Base-by-base conservation (phyloP, 2,888 invertebrate genomes). In the Drosophila tanythrix region DNA sequence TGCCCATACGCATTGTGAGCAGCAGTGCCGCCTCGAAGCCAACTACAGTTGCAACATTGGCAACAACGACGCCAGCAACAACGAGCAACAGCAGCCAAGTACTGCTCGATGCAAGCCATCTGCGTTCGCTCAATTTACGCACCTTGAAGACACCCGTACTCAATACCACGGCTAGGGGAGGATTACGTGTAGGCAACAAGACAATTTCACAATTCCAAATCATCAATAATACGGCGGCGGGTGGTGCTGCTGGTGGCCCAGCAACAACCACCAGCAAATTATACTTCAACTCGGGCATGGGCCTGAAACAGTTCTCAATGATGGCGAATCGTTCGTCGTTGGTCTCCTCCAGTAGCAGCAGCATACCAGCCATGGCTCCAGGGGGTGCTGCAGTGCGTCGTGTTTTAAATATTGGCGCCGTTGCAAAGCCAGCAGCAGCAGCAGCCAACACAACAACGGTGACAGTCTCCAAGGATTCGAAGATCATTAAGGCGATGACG, bases 291-390 rank as follows among this genome's bases (percentile, higher is more conserved):
- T 88, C 88, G 0, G 76, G 74, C 4, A 56, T 70, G 2, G 85
- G 82, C 3, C 52, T 86, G 1, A 86, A 89, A 36, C 89, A 89
- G 1, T 74, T 86, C 0, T 85, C 84, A 21, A 75, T 85, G 85
- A 0, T 85, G 29, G 13, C 70, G 10, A 89, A 84, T 56, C 75
- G 85, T 25, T 15, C 82, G 11, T 15, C 64, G 8, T 21, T 46
- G 1, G 46, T 25, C 25, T 15, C 46, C 2, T 8, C 46, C 25
- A 46, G 25, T 8, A 25, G 46, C 15, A 38, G 18, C 55, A 36
- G 7, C n/a, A 73, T 81, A 46, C 73, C 82, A 0, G 51, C 65
- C 3, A 72, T 72, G 29, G 67, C 77, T 5, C 73, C 82, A 0
- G 86, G 75, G 31, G 74, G 79, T 11, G 74, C 74, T 40, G 80